These are phyloP conservation scores for Anoura caudifer DNA, from an alignment of 2,113 vertebrate genomes.

Conservation along the genomic window DNA sequence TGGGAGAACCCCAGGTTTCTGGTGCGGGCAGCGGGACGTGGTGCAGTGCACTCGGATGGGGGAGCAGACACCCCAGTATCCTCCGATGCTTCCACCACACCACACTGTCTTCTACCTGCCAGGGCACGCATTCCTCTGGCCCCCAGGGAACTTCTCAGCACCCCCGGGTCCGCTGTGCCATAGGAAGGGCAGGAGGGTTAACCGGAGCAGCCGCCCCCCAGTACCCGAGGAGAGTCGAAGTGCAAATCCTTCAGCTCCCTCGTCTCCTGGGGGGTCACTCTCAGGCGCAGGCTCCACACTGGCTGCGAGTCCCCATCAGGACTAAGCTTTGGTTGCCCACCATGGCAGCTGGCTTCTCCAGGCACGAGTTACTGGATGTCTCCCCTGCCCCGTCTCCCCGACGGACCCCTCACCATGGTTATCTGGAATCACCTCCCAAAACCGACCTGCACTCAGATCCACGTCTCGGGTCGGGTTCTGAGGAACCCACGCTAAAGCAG, in stretches of 20 bases:
- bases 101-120: neutral
- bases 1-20: neutral
- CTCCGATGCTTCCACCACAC: rapidly evolving
- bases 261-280: rapidly evolving
- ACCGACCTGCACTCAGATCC: neutral
- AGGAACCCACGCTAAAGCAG: neutral
- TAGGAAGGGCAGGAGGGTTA: neutral
- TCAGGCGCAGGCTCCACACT: neutral
- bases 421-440: neutral
- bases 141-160: neutral
- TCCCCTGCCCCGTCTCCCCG: neutral
- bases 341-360: neutral
- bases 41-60: neutral
- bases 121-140: neutral
- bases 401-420: neutral
- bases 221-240: neutral
- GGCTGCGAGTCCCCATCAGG: neutral
- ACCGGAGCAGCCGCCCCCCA: neutral
- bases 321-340: neutral
- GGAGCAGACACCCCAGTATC: rapidly evolving
- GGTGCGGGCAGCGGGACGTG: neutral
- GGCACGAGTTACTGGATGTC: neutral
- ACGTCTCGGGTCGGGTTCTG: neutral
- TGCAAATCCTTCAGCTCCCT: neutral
- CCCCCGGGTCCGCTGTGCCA: neutral